Evolutionary conservation across 2,888 invertebrate species (phyloP).

Genomic region (Therioaphis trifolii): DNA sequence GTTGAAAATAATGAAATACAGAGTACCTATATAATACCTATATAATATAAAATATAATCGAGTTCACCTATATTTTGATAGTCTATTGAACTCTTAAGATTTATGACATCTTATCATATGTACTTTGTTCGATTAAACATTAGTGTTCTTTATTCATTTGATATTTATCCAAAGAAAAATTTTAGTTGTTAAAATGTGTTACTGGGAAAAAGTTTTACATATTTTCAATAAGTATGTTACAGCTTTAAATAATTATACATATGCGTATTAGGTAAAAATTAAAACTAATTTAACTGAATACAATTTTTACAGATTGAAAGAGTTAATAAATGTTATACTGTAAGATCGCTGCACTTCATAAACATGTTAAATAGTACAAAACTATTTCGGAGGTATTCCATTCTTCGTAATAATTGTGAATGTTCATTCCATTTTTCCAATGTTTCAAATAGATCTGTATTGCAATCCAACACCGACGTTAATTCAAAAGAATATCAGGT

Average conservation of each 20-base stretch:
- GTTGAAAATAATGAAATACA: too few relatives aligned
- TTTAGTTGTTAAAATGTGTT: slow-evolving; percentile 24
- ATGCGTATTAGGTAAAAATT: too few relatives aligned
- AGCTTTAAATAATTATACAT: background rate
- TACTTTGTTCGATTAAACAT: slow-evolving; percentile 31
- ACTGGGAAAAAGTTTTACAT: slow-evolving; percentile 22
- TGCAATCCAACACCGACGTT: slow-evolving; percentile 42
- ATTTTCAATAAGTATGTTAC: slow-evolving; percentile 24
- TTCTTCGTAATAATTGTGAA: background rate
- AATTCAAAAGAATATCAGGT: slow-evolving; percentile 56
- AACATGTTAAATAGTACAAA: slow-evolving; percentile 33
- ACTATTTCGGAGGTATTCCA: background rate
- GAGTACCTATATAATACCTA: too few relatives aligned
- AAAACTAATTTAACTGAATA: background rate
- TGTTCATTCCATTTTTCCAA: background rate
- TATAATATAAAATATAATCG: too few relatives aligned
- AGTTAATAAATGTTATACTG: background rate
- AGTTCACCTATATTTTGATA: background rate
- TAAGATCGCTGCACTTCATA: background rate
- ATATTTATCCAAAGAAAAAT: background rate
- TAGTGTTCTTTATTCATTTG: background rate
- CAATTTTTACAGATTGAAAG: slow-evolving; percentile 31
- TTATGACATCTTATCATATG: slow-evolving; percentile 29
- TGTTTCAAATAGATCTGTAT: slow-evolving; percentile 33
- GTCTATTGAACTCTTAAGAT: slow-evolving; percentile 34